Evolutionary conservation across 2,888 invertebrate genomes (phyloP).

Genomic region (Synergus gifuensis): DNA sequence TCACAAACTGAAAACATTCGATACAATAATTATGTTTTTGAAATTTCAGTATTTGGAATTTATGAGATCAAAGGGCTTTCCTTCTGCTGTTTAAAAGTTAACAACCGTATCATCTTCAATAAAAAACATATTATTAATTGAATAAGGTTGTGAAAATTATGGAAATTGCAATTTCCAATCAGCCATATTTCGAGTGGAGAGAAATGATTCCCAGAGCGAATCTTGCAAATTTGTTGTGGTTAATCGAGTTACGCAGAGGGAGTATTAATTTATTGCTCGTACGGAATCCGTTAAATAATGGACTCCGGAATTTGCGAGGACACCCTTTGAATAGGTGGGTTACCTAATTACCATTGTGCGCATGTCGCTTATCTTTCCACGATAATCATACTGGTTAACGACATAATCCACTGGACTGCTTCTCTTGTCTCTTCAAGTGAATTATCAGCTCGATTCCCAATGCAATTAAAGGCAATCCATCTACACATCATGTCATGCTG

Average conservation of each 20-base stretch:
- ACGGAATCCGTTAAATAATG: constrained; percentile 40
- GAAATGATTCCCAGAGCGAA: constrained; percentile 34
- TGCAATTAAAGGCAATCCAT: constrained; percentile 56
- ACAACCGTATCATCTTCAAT: neutral
- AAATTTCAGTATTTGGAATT: neutral
- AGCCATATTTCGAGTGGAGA: neutral
- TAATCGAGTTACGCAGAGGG: constrained; percentile 37
- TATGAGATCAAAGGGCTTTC: no score
- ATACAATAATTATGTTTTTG: constrained; percentile 10
- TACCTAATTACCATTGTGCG: constrained; percentile 39
- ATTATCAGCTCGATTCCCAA: constrained; percentile 44
- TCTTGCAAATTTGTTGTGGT: constrained; percentile 39
- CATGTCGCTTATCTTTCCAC: constrained; percentile 41
- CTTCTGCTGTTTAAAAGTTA: no score
- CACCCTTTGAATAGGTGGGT: constrained; percentile 40
- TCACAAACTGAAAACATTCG: neutral
- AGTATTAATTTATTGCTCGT: constrained; percentile 40
- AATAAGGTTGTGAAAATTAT: neutral
- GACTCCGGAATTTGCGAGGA: constrained; percentile 33
- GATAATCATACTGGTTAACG: constrained; percentile 41
- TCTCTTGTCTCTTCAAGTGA: constrained; percentile 39
- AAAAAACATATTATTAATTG: neutral
- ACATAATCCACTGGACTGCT: constrained; percentile 37
- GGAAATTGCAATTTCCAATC: neutral
- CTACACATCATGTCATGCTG: constrained; percentile 21